A percentile compares a stretch with the other conserved stretches of the same genome.
These are phyloP conservation scores for Laothoe populi DNA, from an alignment of 2,888 invertebrate species.

Conservation along the genomic window DNA sequence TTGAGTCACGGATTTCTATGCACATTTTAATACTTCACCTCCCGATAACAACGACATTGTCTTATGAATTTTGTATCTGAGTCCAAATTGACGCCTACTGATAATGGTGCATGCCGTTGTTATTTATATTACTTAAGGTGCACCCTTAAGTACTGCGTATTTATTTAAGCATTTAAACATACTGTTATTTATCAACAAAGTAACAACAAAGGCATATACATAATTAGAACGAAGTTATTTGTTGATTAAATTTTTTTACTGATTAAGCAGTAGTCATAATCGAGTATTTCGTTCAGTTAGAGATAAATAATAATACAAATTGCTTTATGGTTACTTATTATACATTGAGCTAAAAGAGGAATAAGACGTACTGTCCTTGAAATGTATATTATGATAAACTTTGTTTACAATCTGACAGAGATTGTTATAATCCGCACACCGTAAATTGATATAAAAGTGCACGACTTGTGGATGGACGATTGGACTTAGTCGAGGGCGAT, in stretches of 20 bases:
- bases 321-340: background rate
- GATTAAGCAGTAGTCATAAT: background rate
- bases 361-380: background rate
- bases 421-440: background rate
- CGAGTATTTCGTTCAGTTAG: background rate
- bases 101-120: conserved; percentile 9
- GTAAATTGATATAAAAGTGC: background rate
- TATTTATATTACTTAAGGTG: conserved; percentile 25
- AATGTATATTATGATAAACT: background rate
- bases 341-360: background rate
- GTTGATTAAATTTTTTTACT: conserved; percentile 3
- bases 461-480: background rate
- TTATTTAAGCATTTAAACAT: conserved; percentile 11
- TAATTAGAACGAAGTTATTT: conserved; percentile 12
- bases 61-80: conserved; percentile 15
- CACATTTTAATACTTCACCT: conserved; percentile 31
- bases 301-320: background rate
- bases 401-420: background rate
- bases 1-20: conserved; percentile 32
- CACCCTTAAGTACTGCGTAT: too few species aligned
- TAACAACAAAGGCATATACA: conserved; percentile 4
- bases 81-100: conserved; percentile 18
- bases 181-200: background rate
- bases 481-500: too few species aligned
- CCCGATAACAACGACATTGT: conserved; percentile 23